phyloP scores from a whole-genome alignment of 2,797 vertebrate species.

The Rhynchonycteris naso region DNA sequence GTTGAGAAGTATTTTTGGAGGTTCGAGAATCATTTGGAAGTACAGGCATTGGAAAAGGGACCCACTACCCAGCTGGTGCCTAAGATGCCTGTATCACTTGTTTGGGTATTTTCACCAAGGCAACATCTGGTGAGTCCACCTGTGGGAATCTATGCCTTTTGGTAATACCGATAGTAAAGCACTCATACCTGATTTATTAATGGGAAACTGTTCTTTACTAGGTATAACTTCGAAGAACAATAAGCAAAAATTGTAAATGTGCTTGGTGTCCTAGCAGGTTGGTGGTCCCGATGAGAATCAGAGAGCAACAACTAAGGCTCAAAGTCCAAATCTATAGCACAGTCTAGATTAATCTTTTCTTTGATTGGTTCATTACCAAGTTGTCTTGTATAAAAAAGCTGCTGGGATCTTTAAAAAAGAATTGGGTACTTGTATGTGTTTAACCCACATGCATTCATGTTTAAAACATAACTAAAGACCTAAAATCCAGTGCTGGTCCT shows the following conservation, averaged over 20 bases:
- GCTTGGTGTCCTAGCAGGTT: background rate
- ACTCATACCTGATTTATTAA: background rate
- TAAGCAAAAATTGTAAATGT: background rate
- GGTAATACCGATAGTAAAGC: background rate
- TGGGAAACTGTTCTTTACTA: background rate
- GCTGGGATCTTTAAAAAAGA: conserved; percentile 24
- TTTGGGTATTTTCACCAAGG: conserved; percentile 48
- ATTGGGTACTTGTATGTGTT: background rate
- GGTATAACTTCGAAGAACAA: background rate
- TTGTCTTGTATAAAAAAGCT: background rate
- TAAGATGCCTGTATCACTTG: background rate
- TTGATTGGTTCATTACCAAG: background rate
- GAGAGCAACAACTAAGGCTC: background rate
- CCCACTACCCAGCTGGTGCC: background rate
- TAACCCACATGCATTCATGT: background rate
- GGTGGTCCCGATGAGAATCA: background rate
- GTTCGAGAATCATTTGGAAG: background rate
- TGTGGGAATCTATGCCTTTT: background rate
- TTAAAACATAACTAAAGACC: conserved; percentile 10
- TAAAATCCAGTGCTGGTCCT: background rate
- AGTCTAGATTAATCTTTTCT: background rate
- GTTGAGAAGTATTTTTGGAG: background rate
- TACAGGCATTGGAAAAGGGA: background rate
- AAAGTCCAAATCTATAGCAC: background rate
- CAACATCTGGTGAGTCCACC: background rate